Percentiles rank a stretch among this genome's conserved stretches.
phyloP scores from a whole-genome alignment of 2,113 vertebrate genomes.

The Columba livia region DNA sequence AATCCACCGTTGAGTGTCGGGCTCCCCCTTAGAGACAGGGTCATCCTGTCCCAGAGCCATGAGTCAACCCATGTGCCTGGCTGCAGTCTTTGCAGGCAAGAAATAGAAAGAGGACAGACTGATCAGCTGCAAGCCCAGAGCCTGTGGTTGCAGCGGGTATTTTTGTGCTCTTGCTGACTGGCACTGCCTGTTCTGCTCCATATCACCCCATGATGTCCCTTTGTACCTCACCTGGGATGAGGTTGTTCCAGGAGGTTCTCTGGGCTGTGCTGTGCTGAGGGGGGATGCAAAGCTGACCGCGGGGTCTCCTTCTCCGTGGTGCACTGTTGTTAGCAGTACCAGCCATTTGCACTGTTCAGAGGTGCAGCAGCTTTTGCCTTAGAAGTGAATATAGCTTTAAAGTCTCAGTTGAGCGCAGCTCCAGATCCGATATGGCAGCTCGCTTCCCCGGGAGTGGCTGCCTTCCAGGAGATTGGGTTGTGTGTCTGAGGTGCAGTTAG shows the following conservation, averaged over 20 bases:
- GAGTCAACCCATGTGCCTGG: not conserved
- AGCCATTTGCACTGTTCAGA: not conserved
- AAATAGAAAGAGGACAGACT: not conserved
- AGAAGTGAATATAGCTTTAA: not conserved
- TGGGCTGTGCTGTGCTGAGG: not conserved
- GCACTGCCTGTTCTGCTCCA: constrained; percentile 16
- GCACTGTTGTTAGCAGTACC: not conserved
- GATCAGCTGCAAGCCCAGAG: not conserved
- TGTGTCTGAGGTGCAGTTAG: constrained; percentile 37
- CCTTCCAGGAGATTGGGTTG: constrained; percentile 36
- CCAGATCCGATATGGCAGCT: not conserved
- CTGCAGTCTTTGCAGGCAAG: not conserved
- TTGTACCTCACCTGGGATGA: accelerated
- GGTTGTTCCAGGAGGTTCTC: not conserved
- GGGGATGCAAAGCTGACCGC: not conserved
- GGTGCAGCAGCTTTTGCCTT: not conserved
- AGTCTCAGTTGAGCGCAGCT: not conserved
- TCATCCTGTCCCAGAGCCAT: not conserved
- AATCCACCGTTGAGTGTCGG: not conserved
- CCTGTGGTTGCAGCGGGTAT: not conserved
- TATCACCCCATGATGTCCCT: not conserved
- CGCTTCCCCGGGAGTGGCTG: not conserved
- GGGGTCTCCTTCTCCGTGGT: accelerated
- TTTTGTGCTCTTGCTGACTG: not conserved
- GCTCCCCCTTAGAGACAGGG: not conserved